Evolutionary conservation across 1,140 invertebrate species (phyloP).

Genomic region (Euura saliciscinereae): DNA sequence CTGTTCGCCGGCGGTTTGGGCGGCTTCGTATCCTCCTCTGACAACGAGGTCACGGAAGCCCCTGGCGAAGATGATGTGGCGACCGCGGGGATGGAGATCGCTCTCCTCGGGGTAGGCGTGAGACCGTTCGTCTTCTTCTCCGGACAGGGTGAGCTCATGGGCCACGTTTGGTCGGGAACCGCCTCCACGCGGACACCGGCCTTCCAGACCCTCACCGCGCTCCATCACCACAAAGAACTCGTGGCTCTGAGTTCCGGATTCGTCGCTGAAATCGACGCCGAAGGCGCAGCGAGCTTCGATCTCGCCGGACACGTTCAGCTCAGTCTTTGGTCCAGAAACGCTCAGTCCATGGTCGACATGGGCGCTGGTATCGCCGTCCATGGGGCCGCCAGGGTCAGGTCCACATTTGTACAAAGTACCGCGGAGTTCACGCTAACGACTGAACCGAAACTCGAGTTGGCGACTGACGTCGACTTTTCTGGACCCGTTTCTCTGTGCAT

Average conservation of each 20-base stretch:
- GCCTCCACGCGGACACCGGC: constrained; percentile 83
- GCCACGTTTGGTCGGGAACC: constrained; percentile 86
- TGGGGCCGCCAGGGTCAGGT: constrained; percentile 70
- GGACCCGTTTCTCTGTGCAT: constrained; percentile 79
- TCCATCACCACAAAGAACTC: constrained; percentile 76
- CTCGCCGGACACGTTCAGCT: constrained; percentile 83
- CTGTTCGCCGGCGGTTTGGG: constrained; percentile 81
- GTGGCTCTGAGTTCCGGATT: constrained; percentile 78
- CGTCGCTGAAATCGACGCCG: constrained; percentile 70
- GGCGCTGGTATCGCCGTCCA: constrained; percentile 75
- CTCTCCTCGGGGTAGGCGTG: constrained; percentile 77
- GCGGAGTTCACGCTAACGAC: constrained; percentile 74
- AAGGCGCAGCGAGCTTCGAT: constrained; percentile 81
- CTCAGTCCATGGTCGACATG: constrained; percentile 79
- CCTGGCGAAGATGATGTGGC: constrained; percentile 64
- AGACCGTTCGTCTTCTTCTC: constrained; percentile 86
- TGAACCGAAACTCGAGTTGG: constrained; percentile 76
- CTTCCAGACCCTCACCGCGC: constrained; percentile 74
- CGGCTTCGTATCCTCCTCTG: constrained; percentile 67
- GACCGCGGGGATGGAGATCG: constrained; percentile 86
- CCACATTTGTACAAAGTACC: constrained; percentile 71
- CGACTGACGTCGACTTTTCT: constrained; percentile 82
- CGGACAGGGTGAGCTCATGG: constrained; percentile 85
- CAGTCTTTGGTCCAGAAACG: constrained; percentile 87
- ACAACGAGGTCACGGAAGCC: constrained; percentile 47